Evolutionary conservation across 2,797 vertebrate species (phyloP).

Genomic region (Gila robusta): DNA sequence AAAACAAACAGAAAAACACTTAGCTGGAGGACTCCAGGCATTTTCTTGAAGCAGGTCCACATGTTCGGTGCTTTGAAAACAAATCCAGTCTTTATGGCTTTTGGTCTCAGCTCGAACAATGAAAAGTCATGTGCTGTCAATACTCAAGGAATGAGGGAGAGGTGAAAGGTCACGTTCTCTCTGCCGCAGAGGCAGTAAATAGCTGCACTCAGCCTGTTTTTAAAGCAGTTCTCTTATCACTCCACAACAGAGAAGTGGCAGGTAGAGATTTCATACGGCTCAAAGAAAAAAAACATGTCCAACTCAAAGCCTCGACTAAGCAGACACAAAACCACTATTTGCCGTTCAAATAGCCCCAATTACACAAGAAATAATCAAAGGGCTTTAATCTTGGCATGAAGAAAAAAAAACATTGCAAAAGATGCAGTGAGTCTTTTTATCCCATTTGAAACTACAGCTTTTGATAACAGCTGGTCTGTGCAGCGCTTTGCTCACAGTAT

Average conservation of each 20-base stretch:
- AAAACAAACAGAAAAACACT: slow-evolving; percentile 47
- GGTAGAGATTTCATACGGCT: slow-evolving; percentile 35
- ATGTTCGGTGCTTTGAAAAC: slow-evolving; percentile 8
- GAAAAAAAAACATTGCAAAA: slow-evolving; percentile 52
- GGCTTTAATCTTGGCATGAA: slow-evolving; percentile 72
- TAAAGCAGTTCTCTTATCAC: slow-evolving; percentile 51
- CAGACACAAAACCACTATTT: slow-evolving; percentile 39
- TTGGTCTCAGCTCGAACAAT: slow-evolving; percentile 3
- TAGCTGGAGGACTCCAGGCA: slow-evolving; percentile 1
- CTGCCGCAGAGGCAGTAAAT: slow-evolving; percentile 47
- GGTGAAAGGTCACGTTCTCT: slow-evolving; percentile 55
- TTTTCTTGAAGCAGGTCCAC: slow-evolving; percentile 22
- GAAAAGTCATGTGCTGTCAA: slow-evolving; percentile 37
- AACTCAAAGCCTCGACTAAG: slow-evolving; percentile 21
- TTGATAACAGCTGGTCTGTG: slow-evolving; percentile 50
- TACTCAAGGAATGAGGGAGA: background rate
- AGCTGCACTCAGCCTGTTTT: slow-evolving; percentile 48
- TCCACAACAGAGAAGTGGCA: slow-evolving; percentile 50
- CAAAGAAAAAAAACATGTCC: slow-evolving; percentile 40
- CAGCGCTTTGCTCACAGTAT: slow-evolving; percentile 67
- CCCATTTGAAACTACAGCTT: slow-evolving; percentile 48
- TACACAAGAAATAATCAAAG: slow-evolving; percentile 76
- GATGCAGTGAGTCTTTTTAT: slow-evolving; percentile 46
- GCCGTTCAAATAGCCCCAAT: slow-evolving; percentile 54
- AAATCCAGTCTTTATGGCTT: slow-evolving; percentile 13